Percentiles rank a stretch among this genome's conserved stretches.
Evolutionary conservation across 1,140 invertebrate species (phyloP).

Genomic region (Diploscapter pachys): DNA sequence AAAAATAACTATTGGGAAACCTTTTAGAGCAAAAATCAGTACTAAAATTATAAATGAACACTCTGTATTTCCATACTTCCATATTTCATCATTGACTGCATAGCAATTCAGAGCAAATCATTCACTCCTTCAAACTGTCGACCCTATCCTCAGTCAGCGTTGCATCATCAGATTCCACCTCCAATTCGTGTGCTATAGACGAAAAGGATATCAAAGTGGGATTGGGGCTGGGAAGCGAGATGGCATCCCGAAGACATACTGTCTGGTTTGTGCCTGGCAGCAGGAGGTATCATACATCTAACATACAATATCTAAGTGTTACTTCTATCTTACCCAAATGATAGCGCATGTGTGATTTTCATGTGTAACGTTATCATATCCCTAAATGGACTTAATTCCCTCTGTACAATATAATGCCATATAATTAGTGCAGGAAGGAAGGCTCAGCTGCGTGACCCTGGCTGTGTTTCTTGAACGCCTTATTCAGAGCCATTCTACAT

Average conservation of each 20-base stretch:
- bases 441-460: too few species aligned
- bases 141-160: too few species aligned
- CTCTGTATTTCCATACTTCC: background rate
- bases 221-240: conserved; percentile 10
- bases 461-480: too few species aligned
- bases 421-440: too few species aligned
- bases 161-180: background rate
- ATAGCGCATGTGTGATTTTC: background rate
- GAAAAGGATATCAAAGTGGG: background rate
- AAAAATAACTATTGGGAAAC: background rate
- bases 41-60: conserved; percentile 1
- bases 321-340: too few species aligned
- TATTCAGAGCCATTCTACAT: too few species aligned
- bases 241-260: conserved; percentile 19
- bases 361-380: background rate
- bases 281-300: conserved; percentile 5
- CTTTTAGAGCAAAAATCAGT: background rate
- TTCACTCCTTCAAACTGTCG: too few species aligned
- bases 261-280: conserved; percentile 26
- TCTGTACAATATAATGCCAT: too few species aligned
- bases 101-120: too few species aligned
- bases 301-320: background rate
- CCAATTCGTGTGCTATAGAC: background rate
- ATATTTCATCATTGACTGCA: too few species aligned
- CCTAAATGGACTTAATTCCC: too few species aligned